Conservation (phyloP, 2,113 vertebrate species). For the Nothoprocta perdicaria region DNA sequence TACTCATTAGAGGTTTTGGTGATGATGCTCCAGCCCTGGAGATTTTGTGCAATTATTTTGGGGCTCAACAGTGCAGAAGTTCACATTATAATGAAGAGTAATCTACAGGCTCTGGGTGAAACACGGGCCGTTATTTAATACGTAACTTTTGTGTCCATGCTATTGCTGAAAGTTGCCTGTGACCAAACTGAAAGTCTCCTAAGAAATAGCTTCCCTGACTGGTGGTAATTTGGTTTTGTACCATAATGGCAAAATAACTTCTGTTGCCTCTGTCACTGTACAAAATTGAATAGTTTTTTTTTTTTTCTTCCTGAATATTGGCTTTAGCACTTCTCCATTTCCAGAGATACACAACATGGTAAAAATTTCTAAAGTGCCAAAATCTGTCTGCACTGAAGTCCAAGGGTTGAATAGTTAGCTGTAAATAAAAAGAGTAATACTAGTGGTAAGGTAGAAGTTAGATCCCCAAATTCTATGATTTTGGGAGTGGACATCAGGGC, state of each 20-base stretch:
- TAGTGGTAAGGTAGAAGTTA: not conserved
- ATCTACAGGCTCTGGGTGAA: not conserved
- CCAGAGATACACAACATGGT: not conserved
- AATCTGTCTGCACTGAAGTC: not conserved
- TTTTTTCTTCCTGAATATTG: not conserved
- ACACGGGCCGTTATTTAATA: not conserved
- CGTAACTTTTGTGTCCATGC: rapidly evolving
- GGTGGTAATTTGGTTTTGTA: not conserved
- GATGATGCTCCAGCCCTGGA: not conserved
- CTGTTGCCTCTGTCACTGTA: not conserved
- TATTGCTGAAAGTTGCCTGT: not conserved
- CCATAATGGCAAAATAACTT: not conserved
- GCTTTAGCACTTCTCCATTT: not conserved
- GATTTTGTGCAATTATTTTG: slow-evolving; percentile 1
- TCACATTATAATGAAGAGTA: not conserved
- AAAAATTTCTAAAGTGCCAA: not conserved
- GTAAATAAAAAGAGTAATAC: not conserved
- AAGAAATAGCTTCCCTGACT: not conserved
- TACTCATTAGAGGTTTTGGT: not conserved
- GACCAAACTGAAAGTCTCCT: not conserved
- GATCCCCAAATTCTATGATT: not conserved
- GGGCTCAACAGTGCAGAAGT: slow-evolving; percentile 7
- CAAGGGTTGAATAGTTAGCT: not conserved
- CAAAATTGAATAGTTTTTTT: not conserved
- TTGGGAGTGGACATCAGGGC: not conserved